These are phyloP conservation scores for Hermaeophaga mercurialis DNA, from an alignment of 2,888 invertebrate genomes.

Conservation along the genomic window DNA sequence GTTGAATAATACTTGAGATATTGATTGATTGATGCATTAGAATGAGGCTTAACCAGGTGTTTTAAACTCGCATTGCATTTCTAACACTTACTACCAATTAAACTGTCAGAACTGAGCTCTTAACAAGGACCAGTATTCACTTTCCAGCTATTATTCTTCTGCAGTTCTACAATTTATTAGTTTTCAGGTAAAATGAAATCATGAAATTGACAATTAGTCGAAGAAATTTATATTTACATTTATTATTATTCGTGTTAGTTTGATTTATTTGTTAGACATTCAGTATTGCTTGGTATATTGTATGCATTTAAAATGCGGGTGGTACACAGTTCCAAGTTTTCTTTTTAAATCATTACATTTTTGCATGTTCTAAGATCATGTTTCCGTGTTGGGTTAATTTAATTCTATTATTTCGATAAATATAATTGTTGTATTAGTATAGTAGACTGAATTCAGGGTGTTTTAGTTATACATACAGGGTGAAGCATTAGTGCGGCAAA, in stretches of 20 bases:
- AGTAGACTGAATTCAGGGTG: too few species aligned
- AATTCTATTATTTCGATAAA: too few species aligned
- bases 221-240: conserved; percentile 5
- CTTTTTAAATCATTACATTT: too few species aligned
- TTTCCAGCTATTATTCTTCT: conserved; percentile 13
- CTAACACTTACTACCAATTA: conserved; percentile 22
- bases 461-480: too few species aligned
- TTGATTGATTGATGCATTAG: conserved; percentile 25
- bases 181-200: conserved; percentile 17
- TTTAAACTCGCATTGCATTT: conserved; percentile 16
- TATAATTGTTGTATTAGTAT: too few species aligned
- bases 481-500: too few species aligned
- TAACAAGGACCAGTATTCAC: conserved; percentile 17
- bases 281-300: too few species aligned
- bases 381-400: too few species aligned
- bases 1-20: conserved; percentile 25
- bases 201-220: conserved; percentile 9
- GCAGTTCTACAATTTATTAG: conserved; percentile 16
- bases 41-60: conserved; percentile 11
- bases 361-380: too few species aligned
- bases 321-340: too few species aligned
- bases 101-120: conserved; percentile 19
- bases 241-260: background rate
- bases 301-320: too few species aligned
- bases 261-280: conserved; percentile 5